Base-by-base conservation (phyloP, 2,113 vertebrate species). In the Drymodes brunneopygia region DNA sequence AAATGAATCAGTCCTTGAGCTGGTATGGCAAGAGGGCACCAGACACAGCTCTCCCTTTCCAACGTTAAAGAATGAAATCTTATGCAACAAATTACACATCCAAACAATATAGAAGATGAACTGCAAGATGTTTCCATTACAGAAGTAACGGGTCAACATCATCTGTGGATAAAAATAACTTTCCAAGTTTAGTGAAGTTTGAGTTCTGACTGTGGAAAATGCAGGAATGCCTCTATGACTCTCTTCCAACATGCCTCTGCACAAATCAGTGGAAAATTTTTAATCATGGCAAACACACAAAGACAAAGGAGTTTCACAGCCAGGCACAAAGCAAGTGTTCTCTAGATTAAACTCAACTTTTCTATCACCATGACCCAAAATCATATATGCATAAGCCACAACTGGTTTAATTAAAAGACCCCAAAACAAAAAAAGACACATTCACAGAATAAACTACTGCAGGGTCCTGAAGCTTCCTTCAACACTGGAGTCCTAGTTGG, bases 261-360 rank as follows among this genome's bases (percentile, higher is more conserved):
- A 74, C 65, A 69, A 48, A 91, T 33, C 78, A 75, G 73, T 85
- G 93, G 95, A 94, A 96, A 97, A 92, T 53, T 62, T 95, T 87
- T 72, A 64, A 91, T 86, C 84, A 33, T 24, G 48, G 70, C 74
- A 90, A 87, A 65, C 31, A 62, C 64, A 86, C 25, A 36, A 56
- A 81, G 60, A 78, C 56, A 78, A 36, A 19, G 25, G 60, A 89
- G 61, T 35, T 72, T 81, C 73, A 75, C 24, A 92, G 82, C n/a
- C 71, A 96, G 33, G 25, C 71, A 80, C 44, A 89, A 87, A 69
- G 54, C 56, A 90, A 64, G 60, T 35, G 64, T 12, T n/a, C 67
- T 21, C 31, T 10, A 78, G 19, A 67, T 71, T 27, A 69, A 86
- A 74, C 20, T 19, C 33, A 57, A 48, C 15, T 78, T 40, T 40